Percentiles rank a stretch among this genome's conserved stretches.
phyloP scores from a whole-genome alignment of 2,797 vertebrate genomes.

The Phrynocephalus forsythii region DNA sequence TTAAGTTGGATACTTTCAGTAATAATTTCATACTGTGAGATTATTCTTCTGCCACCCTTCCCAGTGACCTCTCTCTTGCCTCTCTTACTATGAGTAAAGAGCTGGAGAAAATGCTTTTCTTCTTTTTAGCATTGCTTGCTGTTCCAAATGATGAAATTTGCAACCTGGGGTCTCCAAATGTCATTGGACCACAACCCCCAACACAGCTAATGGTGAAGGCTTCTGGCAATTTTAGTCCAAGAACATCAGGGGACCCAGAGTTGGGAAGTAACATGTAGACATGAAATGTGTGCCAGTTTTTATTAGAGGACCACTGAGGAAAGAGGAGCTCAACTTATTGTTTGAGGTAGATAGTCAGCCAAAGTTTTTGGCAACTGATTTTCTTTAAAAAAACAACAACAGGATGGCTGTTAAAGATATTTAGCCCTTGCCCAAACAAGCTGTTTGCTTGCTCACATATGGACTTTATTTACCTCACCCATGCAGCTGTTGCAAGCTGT shows the following conservation, averaged over 20 bases:
- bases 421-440: neutral
- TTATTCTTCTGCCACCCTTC: neutral
- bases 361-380: neutral
- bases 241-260: too few species aligned
- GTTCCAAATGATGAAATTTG: neutral
- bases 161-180: neutral
- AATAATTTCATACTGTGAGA: too few species aligned
- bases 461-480: neutral
- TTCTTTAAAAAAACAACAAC: neutral
- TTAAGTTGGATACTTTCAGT: neutral
- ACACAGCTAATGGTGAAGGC: too few species aligned
- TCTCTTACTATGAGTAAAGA: neutral
- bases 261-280: neutral
- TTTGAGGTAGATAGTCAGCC: neutral
- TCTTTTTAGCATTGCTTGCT: neutral
- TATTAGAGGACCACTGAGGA: neutral
- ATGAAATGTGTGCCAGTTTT: neutral
- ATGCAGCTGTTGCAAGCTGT: neutral
- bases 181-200: neutral
- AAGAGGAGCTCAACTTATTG: neutral
- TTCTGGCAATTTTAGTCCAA: too few species aligned
- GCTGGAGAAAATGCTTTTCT: neutral
- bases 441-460: neutral
- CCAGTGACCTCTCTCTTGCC: neutral
- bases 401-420: neutral